Evolutionary conservation across 2,888 invertebrate genomes (phyloP), one percentile per base, ranked within the genome.

Genomic region (Chymomyza procnemis): DNA sequence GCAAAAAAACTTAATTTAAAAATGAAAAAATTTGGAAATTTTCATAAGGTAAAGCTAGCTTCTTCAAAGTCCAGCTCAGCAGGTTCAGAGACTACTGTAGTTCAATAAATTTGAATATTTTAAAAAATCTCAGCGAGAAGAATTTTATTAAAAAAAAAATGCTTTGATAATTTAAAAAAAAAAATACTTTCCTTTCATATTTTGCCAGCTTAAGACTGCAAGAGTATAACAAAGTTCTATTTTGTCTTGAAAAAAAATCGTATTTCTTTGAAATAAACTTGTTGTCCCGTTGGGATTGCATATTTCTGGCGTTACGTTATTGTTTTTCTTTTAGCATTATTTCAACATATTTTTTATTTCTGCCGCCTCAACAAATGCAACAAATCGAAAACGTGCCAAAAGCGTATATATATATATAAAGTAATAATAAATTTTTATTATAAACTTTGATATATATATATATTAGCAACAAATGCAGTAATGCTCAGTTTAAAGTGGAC

Each of bases 271-370:
- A n/a, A n/a, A n/a, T n/a, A n/a, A n/a, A n/a, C n/a, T n/a, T n/a
- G n/a, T n/a, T n/a, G n/a, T n/a, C n/a, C n/a, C n/a, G n/a, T n/a
- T n/a, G n/a, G n/a, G 56, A n/a, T 52, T 14, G 19, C 12, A 52
- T 52, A 61, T 19, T 48, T 12, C 19, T 5, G 54, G 16, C n/a
- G n/a, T 48, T n/a, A n/a, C n/a, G n/a, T n/a, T n/a, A n/a, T n/a
- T 72, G 34, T 72, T 72, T 8, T 12, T 22, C 67, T 72, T 21
- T 12, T 22, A 26, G 26, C 41, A 63, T 9, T 2, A 22, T 34
- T 63, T 65, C 0, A 50, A 46, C n/a, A 47, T 47, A 54, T 59
- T 21, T 34, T 48, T 56, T 59, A 8, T 8, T 46, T n/a, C 6
- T 54, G 18, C 30, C 56, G 9, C 50, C 26, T 12, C 22, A 9